Conservation (phyloP, 1,140 invertebrate genomes). For the Aleiodes sp. region DNA sequence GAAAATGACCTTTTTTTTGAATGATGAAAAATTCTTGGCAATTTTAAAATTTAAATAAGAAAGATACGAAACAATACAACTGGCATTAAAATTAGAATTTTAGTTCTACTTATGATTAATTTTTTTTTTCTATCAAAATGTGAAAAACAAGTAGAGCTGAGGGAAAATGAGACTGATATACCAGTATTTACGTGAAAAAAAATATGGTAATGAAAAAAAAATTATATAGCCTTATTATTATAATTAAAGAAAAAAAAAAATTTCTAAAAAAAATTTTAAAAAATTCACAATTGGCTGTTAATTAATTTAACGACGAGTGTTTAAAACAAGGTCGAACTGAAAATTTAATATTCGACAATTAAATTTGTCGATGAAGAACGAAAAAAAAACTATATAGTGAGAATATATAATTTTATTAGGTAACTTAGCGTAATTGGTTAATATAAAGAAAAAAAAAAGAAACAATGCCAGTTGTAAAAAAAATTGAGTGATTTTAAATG, state of each 20-base stretch:
- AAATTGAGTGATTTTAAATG: conserved; percentile 31
- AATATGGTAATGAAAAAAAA: conserved; percentile 40
- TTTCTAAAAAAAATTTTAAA: conserved; percentile 43
- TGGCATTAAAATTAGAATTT: conserved; percentile 57
- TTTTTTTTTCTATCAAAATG: background rate
- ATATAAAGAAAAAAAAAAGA: conserved; percentile 33
- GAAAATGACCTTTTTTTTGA: too few species aligned
- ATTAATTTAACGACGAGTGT: conserved; percentile 10
- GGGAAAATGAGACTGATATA: conserved; percentile 57
- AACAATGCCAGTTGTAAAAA: conserved; percentile 65
- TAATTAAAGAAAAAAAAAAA: conserved; percentile 41
- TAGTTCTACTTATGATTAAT: conserved; percentile 25
- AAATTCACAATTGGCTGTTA: conserved; percentile 63
- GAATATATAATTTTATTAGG: conserved; percentile 60
- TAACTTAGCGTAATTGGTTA: conserved; percentile 55
- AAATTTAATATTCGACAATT: conserved; percentile 15
- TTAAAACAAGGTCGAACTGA: background rate
- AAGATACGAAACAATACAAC: conserved; percentile 55
- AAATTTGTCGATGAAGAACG: background rate
- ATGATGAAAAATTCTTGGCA: too few species aligned
- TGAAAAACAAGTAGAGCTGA: background rate
- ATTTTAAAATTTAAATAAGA: conserved; percentile 19
- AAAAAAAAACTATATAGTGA: conserved; percentile 49
- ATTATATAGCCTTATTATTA: conserved; percentile 62
- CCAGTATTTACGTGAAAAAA: conserved; percentile 62